A percentile compares a stretch with the other conserved stretches of the same genome.
phyloP scores from a whole-genome alignment of 2,113 vertebrate species.

The Myrmophylax atrothorax region DNA sequence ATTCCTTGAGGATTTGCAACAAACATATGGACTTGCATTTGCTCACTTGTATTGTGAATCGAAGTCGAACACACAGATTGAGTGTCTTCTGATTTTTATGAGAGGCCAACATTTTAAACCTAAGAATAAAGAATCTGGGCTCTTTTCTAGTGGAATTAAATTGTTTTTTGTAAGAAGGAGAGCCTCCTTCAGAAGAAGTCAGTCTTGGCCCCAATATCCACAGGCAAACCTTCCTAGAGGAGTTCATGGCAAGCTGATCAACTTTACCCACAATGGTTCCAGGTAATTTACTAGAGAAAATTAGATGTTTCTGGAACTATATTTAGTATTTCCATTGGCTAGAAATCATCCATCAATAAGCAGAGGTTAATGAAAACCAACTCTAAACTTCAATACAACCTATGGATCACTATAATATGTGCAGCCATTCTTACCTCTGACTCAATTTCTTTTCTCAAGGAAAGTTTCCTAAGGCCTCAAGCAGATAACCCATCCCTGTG shows the following conservation, averaged over 20 bases:
- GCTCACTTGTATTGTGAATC: not conserved
- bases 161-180: not conserved
- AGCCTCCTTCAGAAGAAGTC: not conserved
- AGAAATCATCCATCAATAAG: not conserved
- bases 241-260: not conserved
- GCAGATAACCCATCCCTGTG: not conserved
- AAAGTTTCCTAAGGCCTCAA: not conserved
- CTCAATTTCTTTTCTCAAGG: not conserved
- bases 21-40: not conserved
- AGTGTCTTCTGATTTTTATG: not conserved
- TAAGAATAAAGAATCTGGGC: slow-evolving; percentile 35
- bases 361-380: not conserved
- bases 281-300: not conserved
- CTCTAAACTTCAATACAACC: not conserved
- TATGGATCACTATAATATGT: not conserved
- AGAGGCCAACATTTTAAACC: not conserved
- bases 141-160: not conserved
- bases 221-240: not conserved
- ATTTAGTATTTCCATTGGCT: not conserved
- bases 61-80: not conserved
- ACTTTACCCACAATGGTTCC: not conserved
- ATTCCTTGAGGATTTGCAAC: not conserved
- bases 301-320: not conserved
- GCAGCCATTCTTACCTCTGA: not conserved
- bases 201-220: not conserved